Base-by-base conservation (phyloP, 2,888 invertebrate genomes). In the Agrotis exclamationis region DNA sequence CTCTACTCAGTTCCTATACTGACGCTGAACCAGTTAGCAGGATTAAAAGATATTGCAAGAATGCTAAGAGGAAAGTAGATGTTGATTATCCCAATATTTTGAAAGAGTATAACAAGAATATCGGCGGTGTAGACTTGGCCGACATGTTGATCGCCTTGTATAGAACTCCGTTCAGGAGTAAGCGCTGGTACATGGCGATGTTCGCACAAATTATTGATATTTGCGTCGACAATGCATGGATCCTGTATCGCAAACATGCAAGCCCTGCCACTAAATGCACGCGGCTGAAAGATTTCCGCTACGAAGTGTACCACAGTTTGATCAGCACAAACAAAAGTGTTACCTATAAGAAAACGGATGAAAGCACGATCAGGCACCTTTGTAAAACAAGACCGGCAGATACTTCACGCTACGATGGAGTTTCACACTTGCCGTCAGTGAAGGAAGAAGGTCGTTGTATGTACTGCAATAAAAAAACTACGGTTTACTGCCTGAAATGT, bases 331-430 rank as follows among this genome's bases (percentile, higher is more conserved):
- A 56, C 56, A 56, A 56, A 56, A 56, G 28, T 33, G 54, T 56
- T 56, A 56, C n/a, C n/a, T n/a, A n/a, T n/a, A n/a, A n/a, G n/a
- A n/a, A n/a, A n/a, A n/a, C n/a, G n/a, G n/a, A n/a, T n/a, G n/a
- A n/a, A n/a, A n/a, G n/a, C n/a, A n/a, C n/a, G n/a, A n/a, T n/a
- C n/a, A n/a, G n/a, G n/a, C 33, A 56, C 54, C 28, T 56, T n/a
- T 56, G 54, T 56, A 56, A 56, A 56, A 33, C 54, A 33, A 56
- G 28, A 56, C 54, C 58, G 58, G 58, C 22, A 58, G 58, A 58
- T 45, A 58, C 45, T 58, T 44, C 58, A 58, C 45, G 58, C 58
- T 58, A 58, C 45, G 58, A 58, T 58, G 58, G 58, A 45, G 58
- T 58, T 58, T 45, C 58, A 16, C 58, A 58, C 44, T 58, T 58